Percentiles rank a stretch among this genome's conserved stretches.
Conservation (phyloP, 53 echinoderm and acorn worm genomes). For the Temnopleurus reevesii region DNA sequence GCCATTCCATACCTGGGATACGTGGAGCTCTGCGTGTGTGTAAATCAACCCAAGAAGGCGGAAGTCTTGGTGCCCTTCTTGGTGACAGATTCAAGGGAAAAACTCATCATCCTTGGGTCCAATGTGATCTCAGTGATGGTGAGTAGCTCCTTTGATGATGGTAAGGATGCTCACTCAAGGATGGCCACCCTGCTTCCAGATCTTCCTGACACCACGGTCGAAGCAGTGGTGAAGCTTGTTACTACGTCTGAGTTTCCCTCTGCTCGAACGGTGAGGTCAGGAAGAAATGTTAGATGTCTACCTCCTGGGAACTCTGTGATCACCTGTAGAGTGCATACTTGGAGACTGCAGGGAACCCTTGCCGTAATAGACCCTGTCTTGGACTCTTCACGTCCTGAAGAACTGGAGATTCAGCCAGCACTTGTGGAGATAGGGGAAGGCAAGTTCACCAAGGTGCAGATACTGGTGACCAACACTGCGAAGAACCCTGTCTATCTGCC, state of each 20-base stretch:
- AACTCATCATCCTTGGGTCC: background rate
- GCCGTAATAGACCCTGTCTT: background rate
- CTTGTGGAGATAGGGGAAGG: background rate
- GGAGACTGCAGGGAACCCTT: background rate
- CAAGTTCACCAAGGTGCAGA: background rate
- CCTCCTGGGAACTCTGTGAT: no score
- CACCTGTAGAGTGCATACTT: no score
- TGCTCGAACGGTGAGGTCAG: background rate
- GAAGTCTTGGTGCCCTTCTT: background rate
- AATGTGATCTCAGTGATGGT: background rate
- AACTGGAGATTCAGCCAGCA: background rate
- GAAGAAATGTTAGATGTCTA: background rate
- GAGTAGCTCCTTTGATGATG: background rate
- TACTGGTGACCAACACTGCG: background rate
- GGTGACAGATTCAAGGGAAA: background rate
- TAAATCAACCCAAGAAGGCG: background rate
- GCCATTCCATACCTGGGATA: background rate
- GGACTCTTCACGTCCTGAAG: background rate
- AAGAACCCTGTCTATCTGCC: background rate
- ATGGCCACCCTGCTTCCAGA: background rate
- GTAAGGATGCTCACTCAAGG: background rate
- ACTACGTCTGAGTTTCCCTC: background rate
- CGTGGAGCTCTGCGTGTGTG: background rate
- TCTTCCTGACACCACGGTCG: background rate
- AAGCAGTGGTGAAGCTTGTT: background rate